Conservation (phyloP, 2,888 invertebrate species). For the Teleiodes luculella region DNA sequence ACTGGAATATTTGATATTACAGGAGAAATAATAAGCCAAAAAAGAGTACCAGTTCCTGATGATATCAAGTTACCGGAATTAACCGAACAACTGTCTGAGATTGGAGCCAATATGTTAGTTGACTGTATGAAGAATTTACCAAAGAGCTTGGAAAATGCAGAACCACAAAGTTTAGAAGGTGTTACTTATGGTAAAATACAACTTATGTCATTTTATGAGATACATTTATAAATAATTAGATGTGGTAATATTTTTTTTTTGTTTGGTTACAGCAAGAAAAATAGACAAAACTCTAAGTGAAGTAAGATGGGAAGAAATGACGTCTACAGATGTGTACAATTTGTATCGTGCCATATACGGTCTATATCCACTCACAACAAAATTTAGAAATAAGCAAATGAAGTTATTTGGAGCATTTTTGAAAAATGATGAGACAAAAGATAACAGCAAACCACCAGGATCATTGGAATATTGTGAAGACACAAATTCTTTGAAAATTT, state of each 20-base stretch:
- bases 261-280: slow-evolving; percentile 82
- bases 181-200: slow-evolving; percentile 83
- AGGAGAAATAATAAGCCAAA: slow-evolving; percentile 81
- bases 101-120: slow-evolving; percentile 84
- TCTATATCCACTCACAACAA: slow-evolving; percentile 80
- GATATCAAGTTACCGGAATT: slow-evolving; percentile 83
- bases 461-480: slow-evolving; percentile 78
- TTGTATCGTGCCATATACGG: slow-evolving; percentile 84
- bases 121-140: slow-evolving; percentile 81
- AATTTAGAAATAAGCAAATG: slow-evolving; percentile 78
- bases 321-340: slow-evolving; percentile 82
- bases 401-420: slow-evolving; percentile 81
- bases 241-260: too few species aligned
- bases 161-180: slow-evolving; percentile 79
- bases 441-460: slow-evolving; percentile 69
- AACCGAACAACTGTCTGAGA: slow-evolving; percentile 79
- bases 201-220: too few species aligned
- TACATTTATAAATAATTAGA: too few species aligned
- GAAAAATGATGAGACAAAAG: slow-evolving; percentile 32
- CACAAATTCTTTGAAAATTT: slow-evolving; percentile 79
- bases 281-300: slow-evolving; percentile 79
- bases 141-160: slow-evolving; percentile 73
- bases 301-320: slow-evolving; percentile 83
- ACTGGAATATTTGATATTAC: slow-evolving; percentile 28
- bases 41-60: slow-evolving; percentile 71